These are phyloP conservation scores for Globicephala melas DNA, from an alignment of 2,113 vertebrate genomes.

Conservation along the genomic window DNA sequence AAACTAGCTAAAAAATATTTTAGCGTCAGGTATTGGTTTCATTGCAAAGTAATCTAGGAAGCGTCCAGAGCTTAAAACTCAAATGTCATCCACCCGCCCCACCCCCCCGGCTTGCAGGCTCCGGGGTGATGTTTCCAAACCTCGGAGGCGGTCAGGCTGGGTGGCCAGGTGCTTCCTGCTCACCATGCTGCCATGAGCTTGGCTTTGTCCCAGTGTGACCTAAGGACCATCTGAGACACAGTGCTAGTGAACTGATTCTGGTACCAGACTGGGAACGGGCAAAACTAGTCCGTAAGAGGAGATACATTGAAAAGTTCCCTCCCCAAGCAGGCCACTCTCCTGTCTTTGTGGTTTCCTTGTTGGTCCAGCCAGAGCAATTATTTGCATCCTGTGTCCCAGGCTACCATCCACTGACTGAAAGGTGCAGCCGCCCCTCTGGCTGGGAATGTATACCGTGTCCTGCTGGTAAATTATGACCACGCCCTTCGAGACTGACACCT, in stretches of 20 bases:
- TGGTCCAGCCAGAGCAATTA: too few relatives aligned
- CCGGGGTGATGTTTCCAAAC: background rate
- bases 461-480: fast-evolving
- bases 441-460: fast-evolving
- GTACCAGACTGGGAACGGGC: background rate
- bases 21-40: background rate
- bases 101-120: fast-evolving
- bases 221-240: fast-evolving
- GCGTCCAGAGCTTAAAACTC: background rate
- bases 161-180: background rate
- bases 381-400: background rate
- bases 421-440: fast-evolving
- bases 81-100: fast-evolving
- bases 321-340: fast-evolving
- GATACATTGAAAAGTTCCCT: background rate
- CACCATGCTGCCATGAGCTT: fast-evolving
- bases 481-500: fast-evolving
- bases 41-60: background rate
- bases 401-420: fast-evolving
- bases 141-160: fast-evolving
- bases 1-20: background rate
- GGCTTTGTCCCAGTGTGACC: fast-evolving
- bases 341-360: fast-evolving
- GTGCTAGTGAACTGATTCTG: fast-evolving
- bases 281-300: background rate